Evolutionary conservation across 2,888 invertebrate species (phyloP), one percentile per base, ranked within the genome.

Genomic region (Pachycephus smyrnensis): DNA sequence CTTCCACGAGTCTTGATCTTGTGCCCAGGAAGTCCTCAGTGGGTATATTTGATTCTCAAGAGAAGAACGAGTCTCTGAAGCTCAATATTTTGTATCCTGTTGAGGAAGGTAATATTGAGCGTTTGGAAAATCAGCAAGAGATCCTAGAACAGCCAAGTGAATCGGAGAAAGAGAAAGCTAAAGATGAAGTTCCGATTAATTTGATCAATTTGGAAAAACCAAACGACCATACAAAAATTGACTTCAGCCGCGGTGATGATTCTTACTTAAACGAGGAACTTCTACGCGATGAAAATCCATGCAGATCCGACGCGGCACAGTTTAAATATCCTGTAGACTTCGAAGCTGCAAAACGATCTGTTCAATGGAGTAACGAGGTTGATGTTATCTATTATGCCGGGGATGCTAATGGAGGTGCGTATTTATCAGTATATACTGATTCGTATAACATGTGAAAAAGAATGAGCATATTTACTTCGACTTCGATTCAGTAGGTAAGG

Each of bases 351-450:
- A 88, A 92, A 92, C 86, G 93, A 92, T 93, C 82, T 32, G 92
- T 92, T 12, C 90, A 92, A 75, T 92, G 92, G 86, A 92, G 91
- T 9, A 89, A 90, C 77, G 94, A 94, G 91, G 94, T 94, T 9
- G 92, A 94, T 80, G 94, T 94, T 55, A 93, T 94, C 68, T 94
- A 94, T 88, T 94, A 94, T 86, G 93, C 93, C n/a, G 94, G 93
- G 0, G 94, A 94, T 84, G 89, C 90, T 76, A 89, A 91, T 32
- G 86, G 91, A 32, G 73, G 76, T 75, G 40, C 15, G 40, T 40
- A 32, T 69, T 40, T 55, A 40, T 36, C 74, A 32, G 30, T 23
- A 11, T 33, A 23, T 36, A 75, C 12, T 37, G 68, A 79, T 36
- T 76, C 36, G 12, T 79, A 73, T 31, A 11, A 31, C 11, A n/a